These are phyloP conservation scores for Holothuria leucospilota DNA, from an alignment of 53 echinoderm and acorn worm genomes.

Conservation along the genomic window DNA sequence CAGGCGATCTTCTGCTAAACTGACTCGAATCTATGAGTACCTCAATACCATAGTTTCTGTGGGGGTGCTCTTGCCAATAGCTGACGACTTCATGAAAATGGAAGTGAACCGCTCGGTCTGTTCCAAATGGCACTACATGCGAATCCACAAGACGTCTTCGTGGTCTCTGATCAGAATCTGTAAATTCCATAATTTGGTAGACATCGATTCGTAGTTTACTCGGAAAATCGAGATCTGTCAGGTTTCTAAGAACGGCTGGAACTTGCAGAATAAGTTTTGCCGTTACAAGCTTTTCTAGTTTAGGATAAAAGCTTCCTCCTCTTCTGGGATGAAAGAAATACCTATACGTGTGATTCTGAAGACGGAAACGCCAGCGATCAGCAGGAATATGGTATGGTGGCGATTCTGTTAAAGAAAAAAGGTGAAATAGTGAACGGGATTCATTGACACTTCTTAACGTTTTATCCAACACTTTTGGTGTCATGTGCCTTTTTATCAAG, in stretches of 20 bases:
- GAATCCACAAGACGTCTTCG: slow-evolving; percentile 10
- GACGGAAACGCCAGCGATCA: background rate
- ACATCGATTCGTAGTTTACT: background rate
- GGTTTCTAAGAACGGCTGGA: background rate
- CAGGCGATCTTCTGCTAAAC: background rate
- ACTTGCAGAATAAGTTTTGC: slow-evolving; percentile 6
- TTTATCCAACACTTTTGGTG: too few species aligned
- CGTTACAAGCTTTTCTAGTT: background rate
- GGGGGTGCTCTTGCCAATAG: slow-evolving; percentile 2
- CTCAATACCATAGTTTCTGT: background rate
- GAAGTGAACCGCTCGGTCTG: background rate
- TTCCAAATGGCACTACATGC: background rate
- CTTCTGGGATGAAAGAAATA: background rate
- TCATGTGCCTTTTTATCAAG: too few species aligned
- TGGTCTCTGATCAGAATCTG: background rate
- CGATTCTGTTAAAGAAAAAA: slow-evolving; percentile 6
- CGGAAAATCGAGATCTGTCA: background rate
- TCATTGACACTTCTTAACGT: too few species aligned
- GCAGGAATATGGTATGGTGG: background rate
- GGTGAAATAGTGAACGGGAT: too few species aligned
- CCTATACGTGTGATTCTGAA: background rate
- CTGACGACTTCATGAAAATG: too few species aligned
- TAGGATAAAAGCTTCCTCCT: background rate
- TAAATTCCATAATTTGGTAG: background rate
- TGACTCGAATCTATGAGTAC: slow-evolving; percentile 5